These are phyloP conservation scores for Lepidocyrtinus sp. DNA, from an alignment of 2,888 invertebrate genomes.

Conservation along the genomic window DNA sequence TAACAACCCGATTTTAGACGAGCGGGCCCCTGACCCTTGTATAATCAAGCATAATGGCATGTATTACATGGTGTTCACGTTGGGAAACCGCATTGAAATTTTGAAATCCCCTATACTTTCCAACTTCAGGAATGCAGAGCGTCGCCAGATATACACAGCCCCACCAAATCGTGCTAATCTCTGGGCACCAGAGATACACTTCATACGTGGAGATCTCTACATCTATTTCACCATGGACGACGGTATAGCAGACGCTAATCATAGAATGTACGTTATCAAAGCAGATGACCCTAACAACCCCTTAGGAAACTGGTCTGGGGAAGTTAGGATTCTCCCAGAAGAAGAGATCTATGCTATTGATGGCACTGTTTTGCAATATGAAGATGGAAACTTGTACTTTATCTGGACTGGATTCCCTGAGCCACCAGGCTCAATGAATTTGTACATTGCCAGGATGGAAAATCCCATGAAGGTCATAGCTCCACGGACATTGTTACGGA, in stretches of 20 bases:
- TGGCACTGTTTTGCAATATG: constrained; percentile 64
- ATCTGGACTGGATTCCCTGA: constrained; percentile 66
- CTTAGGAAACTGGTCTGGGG: constrained; percentile 61
- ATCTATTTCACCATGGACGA: constrained; percentile 69
- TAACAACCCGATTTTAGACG: constrained; percentile 54
- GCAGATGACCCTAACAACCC: constrained; percentile 63
- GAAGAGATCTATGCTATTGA: constrained; percentile 67
- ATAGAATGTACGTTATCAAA: constrained; percentile 68
- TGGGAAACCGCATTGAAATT: constrained; percentile 33
- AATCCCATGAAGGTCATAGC: constrained; percentile 53
- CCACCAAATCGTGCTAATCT: constrained; percentile 60
- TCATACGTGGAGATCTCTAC: constrained; percentile 61
- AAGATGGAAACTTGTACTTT: constrained; percentile 62
- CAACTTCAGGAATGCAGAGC: constrained; percentile 61
- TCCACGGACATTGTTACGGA: constrained; percentile 55
- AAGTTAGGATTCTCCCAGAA: constrained; percentile 57
- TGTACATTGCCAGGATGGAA: constrained; percentile 66
- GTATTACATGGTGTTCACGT: constrained; percentile 48
- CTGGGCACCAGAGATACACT: constrained; percentile 68
- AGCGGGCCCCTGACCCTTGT: constrained; percentile 52
- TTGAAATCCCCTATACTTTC: constrained; percentile 58
- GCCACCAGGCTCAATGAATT: constrained; percentile 58
- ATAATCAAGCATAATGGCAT: constrained; percentile 39
- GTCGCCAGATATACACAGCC: constrained; percentile 47
- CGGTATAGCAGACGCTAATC: constrained; percentile 60